Evolutionary conservation across 92 coral and sea anemone species (phyloP).

Genomic region (Parazoanthus atlanticus): DNA sequence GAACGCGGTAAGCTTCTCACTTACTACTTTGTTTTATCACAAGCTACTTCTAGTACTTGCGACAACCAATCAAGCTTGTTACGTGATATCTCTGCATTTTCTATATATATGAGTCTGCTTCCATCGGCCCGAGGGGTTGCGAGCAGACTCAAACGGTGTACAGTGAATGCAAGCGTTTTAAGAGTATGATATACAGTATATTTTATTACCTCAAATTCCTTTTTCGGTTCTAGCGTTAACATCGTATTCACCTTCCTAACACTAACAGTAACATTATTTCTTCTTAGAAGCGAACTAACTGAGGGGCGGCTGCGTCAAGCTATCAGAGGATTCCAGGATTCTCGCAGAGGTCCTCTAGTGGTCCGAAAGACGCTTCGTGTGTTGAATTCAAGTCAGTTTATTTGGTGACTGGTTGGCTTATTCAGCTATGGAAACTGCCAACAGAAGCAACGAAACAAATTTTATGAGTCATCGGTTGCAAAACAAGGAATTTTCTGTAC

Average conservation of each 20-base stretch:
- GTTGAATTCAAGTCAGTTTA: not conserved
- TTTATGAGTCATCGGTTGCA: not conserved
- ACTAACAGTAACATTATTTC: not conserved
- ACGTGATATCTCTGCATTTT: not conserved
- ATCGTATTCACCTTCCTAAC: not conserved
- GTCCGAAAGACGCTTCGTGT: not conserved
- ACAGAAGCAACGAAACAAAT: constrained; percentile 14
- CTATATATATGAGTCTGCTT: not conserved
- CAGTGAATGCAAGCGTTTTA: not conserved
- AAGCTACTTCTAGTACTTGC: not conserved
- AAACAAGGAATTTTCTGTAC: constrained; percentile 33
- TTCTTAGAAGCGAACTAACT: not conserved
- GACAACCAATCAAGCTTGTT: not conserved
- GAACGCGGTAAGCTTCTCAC: not conserved
- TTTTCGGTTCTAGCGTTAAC: too few species aligned
- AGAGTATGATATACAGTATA: not conserved
- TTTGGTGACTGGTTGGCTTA: not conserved
- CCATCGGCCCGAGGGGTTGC: not conserved
- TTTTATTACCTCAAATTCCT: too few species aligned
- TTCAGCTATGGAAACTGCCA: constrained; percentile 1
- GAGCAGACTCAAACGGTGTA: not conserved
- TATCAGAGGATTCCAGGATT: not conserved
- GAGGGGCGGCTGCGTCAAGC: not conserved
- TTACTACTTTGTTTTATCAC: too few species aligned
- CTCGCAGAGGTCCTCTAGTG: not conserved